A percentile compares a stretch with the other conserved stretches of the same genome.
Evolutionary conservation across 1,140 invertebrate genomes (phyloP).

Genomic region (Ceratosolen fusciceps): DNA sequence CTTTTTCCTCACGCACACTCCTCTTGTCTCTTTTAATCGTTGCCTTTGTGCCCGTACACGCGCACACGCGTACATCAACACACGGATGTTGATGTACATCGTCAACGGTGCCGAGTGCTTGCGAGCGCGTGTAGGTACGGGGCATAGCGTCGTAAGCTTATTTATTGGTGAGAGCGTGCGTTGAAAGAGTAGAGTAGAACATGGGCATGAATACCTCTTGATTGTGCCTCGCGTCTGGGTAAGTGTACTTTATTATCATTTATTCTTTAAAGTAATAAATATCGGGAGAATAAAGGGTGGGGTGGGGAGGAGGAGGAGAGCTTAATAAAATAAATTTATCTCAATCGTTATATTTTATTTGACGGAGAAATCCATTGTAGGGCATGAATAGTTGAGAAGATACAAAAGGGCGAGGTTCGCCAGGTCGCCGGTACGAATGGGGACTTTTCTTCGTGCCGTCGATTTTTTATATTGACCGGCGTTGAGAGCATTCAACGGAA

Average conservation of each 20-base stretch:
- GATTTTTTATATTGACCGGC: neutral
- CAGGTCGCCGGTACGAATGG: neutral
- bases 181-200: neutral
- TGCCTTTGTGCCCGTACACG: neutral
- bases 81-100: neutral
- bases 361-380: neutral
- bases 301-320: no score
- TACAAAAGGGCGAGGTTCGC: neutral
- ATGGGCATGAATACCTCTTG: conserved; percentile 1
- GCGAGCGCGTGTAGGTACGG: no score
- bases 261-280: conserved; percentile 1
- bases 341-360: neutral
- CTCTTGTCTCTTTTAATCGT: neutral
- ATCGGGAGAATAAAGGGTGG: neutral
- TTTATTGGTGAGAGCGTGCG: neutral
- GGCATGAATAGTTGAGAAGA: neutral
- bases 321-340: conserved; percentile 3
- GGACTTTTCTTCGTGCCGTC: neutral
- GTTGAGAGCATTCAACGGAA: neutral
- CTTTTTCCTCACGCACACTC: neutral
- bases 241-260: neutral
- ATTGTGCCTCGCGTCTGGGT: conserved; percentile 20
- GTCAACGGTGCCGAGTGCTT: neutral
- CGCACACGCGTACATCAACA: neutral
- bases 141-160: neutral